A percentile compares a stretch with the other conserved stretches of the same genome.
Conservation (phyloP, 2,113 vertebrate genomes). For the Centropristis striata region DNA sequence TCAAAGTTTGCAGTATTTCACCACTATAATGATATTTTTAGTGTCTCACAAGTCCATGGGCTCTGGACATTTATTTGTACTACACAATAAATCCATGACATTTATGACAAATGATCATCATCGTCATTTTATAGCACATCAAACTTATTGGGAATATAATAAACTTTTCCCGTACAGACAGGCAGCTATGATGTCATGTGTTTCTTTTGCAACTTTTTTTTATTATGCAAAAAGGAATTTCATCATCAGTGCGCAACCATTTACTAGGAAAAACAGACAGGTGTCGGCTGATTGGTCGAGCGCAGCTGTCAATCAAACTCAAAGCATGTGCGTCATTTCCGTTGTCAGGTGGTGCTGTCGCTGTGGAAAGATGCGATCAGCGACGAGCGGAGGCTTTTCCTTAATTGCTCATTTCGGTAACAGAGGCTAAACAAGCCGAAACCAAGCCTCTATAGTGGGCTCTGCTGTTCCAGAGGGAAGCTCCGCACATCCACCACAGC, state of each 20-base stretch:
- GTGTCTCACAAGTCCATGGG: neutral
- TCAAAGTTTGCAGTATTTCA: too few species aligned
- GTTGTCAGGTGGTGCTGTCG: slow-evolving; percentile 90
- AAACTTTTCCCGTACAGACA: neutral
- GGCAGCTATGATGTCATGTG: slow-evolving; percentile 62
- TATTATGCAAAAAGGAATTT: slow-evolving; percentile 68
- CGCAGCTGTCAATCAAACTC: slow-evolving; percentile 77
- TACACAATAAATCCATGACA: neutral
- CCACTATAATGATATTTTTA: neutral
- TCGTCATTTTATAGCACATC: neutral
- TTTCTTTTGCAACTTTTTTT: slow-evolving; percentile 61
- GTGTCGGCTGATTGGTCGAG: slow-evolving; percentile 68
- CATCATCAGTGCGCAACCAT: slow-evolving; percentile 57
- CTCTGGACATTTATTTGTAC: neutral
- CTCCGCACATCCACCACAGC: slow-evolving; percentile 57
- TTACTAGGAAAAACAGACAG: neutral
- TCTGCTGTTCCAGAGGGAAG: slow-evolving; percentile 47
- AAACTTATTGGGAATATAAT: neutral
- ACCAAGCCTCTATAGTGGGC: slow-evolving; percentile 47
- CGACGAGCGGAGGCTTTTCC: slow-evolving; percentile 84
- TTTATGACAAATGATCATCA: neutral
- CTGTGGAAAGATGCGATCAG: slow-evolving; percentile 91
- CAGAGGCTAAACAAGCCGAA: slow-evolving; percentile 74
- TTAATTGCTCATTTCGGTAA: slow-evolving; percentile 84
- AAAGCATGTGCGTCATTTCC: slow-evolving; percentile 87